Evolutionary conservation across 2,797 vertebrate genomes (phyloP), one percentile per base, ranked within the genome.

Genomic region (Pampus argenteus): DNA sequence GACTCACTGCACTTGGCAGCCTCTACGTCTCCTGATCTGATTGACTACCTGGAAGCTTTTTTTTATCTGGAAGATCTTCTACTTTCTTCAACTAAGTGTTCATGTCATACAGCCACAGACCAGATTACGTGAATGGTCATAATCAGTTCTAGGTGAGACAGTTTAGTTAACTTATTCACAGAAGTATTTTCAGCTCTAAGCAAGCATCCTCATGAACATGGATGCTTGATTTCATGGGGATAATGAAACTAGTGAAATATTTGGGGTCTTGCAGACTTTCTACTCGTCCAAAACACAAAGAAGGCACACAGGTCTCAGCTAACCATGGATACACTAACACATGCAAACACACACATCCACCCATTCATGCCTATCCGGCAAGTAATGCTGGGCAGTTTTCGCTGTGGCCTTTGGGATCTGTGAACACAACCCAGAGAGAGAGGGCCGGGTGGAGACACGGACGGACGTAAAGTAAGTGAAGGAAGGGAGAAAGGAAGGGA

Each of bases 151-250:
- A 57, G 29, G 25, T 59, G 31, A 78, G 14, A 50, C 60, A 78
- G 48, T 57, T 11, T 60, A 78, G 48, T 57, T 11, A 85, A 79
- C 64, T 68, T 62, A 48, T 64, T 78, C 57, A 73, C 18, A 10
- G 4, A 70, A 54, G 48, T 52, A 8, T 31, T 74, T 58, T 55
- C 40, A 61, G 52, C 79, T 83, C 74, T 25, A 22, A 57, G 45
- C 63, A 71, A 79, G 67, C 68, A 14, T 65, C 69, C 76, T 89
- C 87, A 92, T 88, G 51, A 92, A 91, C 83, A 91, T 85, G 83
- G 74, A 90, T 88, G 71, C 77, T 73, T 55, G 84, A 91, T 91
- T 92, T 91, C 79, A 91, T 71, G 86, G 83, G 56, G 88, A 86
- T 86, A 67, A 83, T 64, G 45, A 77, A 81, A 70, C 60, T 29